A percentile compares a stretch with the other conserved stretches of the same genome.
Conservation (phyloP, 2,113 vertebrate species). For the Trachemys scripta region DNA sequence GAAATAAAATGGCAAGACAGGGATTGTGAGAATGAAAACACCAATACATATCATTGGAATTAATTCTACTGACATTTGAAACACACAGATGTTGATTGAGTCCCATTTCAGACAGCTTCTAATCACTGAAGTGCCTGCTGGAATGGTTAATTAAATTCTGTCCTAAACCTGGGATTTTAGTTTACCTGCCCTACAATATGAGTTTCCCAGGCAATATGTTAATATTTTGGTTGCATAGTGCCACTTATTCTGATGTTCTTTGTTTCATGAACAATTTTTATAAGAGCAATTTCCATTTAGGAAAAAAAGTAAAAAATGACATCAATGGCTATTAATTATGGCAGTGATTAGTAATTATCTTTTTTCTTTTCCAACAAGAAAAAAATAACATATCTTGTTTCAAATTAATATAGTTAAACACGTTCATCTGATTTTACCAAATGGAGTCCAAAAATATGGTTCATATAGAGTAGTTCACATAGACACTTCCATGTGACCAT, state of each 20-base stretch:
- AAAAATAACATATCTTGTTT: neutral
- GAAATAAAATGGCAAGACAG: neutral
- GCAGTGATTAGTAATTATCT: neutral
- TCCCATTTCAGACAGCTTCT: neutral
- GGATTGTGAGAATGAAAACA: neutral
- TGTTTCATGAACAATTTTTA: neutral
- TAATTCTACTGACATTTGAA: neutral
- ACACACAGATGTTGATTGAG: neutral
- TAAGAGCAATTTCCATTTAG: neutral
- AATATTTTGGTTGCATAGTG: neutral
- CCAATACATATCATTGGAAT: neutral
- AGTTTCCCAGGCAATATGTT: neutral
- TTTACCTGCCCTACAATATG: neutral
- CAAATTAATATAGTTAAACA: neutral
- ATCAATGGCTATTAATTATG: neutral
- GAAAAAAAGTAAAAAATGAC: neutral
- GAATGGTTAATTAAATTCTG: neutral
- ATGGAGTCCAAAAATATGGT: neutral
- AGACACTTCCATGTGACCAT: neutral
- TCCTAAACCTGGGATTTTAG: neutral
- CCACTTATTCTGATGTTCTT: neutral
- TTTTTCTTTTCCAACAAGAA: neutral
- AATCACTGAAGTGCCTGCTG: neutral
- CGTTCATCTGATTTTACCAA: neutral
- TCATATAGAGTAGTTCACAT: neutral